These are phyloP conservation scores for Octonoba sinensis DNA, from an alignment of 2,888 invertebrate genomes.

Conservation along the genomic window DNA sequence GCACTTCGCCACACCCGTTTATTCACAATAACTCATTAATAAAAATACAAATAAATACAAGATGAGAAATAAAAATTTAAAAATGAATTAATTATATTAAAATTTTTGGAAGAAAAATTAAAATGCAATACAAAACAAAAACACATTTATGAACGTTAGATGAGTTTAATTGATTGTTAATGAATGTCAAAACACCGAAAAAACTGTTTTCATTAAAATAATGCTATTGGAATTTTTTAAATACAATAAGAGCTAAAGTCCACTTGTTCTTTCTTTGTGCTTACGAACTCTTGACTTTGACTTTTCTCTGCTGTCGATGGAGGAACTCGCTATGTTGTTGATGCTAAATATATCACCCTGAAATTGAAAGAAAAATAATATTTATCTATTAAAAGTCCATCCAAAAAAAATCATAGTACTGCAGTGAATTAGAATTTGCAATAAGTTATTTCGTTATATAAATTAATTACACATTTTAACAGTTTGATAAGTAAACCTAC, in stretches of 20 bases:
- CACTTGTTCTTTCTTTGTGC: constrained; percentile 51
- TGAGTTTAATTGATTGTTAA: no score
- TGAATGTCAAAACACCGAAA: no score
- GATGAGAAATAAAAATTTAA: constrained; percentile 19
- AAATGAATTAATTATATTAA: neutral
- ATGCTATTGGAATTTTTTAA: neutral
- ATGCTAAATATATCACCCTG: constrained; percentile 40
- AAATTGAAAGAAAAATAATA: neutral
- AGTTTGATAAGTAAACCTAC: no score
- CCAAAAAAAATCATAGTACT: no score
- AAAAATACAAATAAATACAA: constrained; percentile 43
- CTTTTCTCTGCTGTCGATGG: neutral
- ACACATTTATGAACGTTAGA: no score
- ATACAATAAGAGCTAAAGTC: constrained; percentile 18
- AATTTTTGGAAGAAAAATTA: no score
- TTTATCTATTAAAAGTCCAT: neutral
- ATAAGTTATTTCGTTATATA: no score
- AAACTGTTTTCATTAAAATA: neutral
- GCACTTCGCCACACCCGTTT: constrained; percentile 3
- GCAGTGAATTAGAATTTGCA: no score
- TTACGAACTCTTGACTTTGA: constrained; percentile 27
- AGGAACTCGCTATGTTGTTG: neutral
- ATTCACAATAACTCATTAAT: constrained; percentile 22
- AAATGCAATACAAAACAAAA: no score
- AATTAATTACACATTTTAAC: no score